These are phyloP conservation scores for Leucoraja erinaceus DNA, from an alignment of 2,113 vertebrate species.

Conservation along the genomic window DNA sequence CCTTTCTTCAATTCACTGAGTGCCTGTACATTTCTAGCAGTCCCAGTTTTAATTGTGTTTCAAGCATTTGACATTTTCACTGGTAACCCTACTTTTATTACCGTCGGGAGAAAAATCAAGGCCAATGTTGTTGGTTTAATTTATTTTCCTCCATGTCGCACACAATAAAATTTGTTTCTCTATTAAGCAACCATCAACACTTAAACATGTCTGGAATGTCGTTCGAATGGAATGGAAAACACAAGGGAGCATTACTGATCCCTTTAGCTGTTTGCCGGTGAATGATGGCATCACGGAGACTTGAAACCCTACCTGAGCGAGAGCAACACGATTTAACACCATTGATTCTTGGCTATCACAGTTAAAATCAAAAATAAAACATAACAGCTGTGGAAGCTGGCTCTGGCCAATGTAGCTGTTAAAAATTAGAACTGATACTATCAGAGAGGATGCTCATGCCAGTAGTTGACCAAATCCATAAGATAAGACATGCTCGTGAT, in stretches of 20 bases:
- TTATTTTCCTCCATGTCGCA: not conserved
- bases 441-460: not conserved
- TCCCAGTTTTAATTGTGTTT: not conserved
- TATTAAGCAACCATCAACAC: not conserved
- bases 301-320: not conserved
- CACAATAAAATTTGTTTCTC: not conserved
- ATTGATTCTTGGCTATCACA: not conserved
- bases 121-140: not conserved
- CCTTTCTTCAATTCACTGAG: not conserved
- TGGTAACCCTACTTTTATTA: not conserved
- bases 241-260: slow-evolving; percentile 13
- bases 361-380: not conserved
- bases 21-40: not conserved
- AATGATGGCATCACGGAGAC: not conserved
- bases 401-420: not conserved
- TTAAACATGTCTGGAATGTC: not conserved
- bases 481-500: not conserved
- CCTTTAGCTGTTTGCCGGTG: not conserved
- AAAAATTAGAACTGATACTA: not conserved
- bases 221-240: slow-evolving; percentile 1
- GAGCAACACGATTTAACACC: not conserved
- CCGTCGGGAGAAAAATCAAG: not conserved
- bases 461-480: not conserved
- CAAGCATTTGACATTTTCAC: not conserved
- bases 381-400: not conserved